A percentile compares a stretch with the other conserved stretches of the same genome.
These are phyloP conservation scores for Bergia sp. DNA, from an alignment of 92 coral and sea anemone species.

Conservation along the genomic window DNA sequence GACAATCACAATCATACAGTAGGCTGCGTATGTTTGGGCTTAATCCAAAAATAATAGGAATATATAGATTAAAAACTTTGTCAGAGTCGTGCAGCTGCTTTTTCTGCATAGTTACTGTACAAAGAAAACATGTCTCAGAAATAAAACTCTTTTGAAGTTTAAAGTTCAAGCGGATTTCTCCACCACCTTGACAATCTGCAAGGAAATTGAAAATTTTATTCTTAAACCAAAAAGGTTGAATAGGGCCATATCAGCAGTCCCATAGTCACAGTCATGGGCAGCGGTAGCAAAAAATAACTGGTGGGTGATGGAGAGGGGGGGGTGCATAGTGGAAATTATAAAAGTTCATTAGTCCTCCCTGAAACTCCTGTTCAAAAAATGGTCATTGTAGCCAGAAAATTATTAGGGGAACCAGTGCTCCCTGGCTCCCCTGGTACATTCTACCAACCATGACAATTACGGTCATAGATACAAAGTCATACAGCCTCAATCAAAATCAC, in stretches of 20 bases:
- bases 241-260: background rate
- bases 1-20: background rate
- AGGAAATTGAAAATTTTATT: background rate
- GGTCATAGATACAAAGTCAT: background rate
- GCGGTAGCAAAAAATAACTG: background rate
- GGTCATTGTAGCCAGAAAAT: background rate
- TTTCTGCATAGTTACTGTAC: background rate
- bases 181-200: background rate
- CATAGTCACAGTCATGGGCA: background rate
- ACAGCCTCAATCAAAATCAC: background rate
- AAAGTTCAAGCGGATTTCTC: background rate
- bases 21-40: background rate
- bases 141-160: too few species aligned
- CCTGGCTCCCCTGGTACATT: background rate
- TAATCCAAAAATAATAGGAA: background rate
- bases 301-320: background rate
- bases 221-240: background rate
- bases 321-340: background rate
- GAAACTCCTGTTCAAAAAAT: background rate
- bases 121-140: background rate
- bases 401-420: background rate
- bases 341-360: background rate
- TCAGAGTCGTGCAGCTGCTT: background rate
- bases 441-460: background rate
- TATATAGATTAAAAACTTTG: background rate